These are phyloP conservation scores for Melanotaenia nigrans DNA, from an alignment of 2,797 vertebrate genomes.

Conservation along the genomic window DNA sequence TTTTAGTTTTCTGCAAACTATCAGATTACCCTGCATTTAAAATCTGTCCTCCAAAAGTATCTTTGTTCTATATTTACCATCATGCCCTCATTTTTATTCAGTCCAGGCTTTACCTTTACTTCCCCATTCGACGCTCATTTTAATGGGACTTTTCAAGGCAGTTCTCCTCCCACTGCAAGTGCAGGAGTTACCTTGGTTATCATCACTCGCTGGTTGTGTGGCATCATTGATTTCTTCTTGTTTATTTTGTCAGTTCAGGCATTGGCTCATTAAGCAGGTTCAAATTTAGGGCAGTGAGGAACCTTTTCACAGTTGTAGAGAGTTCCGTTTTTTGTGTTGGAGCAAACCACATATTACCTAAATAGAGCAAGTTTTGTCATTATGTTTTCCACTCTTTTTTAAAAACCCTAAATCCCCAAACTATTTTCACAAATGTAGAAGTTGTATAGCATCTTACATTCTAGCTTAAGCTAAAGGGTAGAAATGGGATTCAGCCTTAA, in stretches of 20 bases:
- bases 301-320: neutral
- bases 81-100: constrained; percentile 76
- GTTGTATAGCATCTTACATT: too few species aligned
- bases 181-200: constrained; percentile 39
- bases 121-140: constrained; percentile 66
- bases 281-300: constrained; percentile 17
- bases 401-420: neutral
- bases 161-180: constrained; percentile 49
- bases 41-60: constrained; percentile 69
- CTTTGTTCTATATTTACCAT: constrained; percentile 77
- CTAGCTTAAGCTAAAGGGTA: too few species aligned
- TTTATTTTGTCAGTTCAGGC: constrained; percentile 53
- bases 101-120: constrained; percentile 57
- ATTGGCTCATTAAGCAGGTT: constrained; percentile 42
- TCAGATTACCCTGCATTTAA: constrained; percentile 62
- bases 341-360: neutral
- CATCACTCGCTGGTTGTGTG: constrained; percentile 32
- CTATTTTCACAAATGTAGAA: neutral
- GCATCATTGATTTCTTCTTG: constrained; percentile 12
- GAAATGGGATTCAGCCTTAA: too few species aligned
- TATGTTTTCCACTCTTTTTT: neutral
- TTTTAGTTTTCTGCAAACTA: constrained; percentile 29
- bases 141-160: constrained; percentile 68
- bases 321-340: constrained; percentile 9
- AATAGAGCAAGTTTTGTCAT: neutral